Evolutionary conservation across 2,797 vertebrate species (phyloP), one percentile per base, ranked within the genome.

Genomic region (Brotula barbata): DNA sequence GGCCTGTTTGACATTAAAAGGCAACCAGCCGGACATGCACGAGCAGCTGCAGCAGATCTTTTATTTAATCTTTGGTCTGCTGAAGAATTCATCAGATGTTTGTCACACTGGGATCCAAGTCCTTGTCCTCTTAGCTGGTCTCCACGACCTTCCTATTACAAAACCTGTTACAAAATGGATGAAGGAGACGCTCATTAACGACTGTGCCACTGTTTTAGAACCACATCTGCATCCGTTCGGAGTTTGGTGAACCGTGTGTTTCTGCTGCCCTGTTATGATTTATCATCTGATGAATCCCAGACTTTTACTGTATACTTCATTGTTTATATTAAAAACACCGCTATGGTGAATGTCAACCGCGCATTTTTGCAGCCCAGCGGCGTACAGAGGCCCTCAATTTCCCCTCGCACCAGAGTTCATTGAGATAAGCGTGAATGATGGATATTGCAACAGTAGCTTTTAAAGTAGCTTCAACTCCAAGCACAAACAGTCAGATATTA

Each of bases 381-480:
- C 56, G 16, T 19, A 55, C 44, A 44, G 67, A 63, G 25, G 15
- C 25, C 19, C 39, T 34, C 36, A 28, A 58, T 74, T 81, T 64
- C 71, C 71, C 54, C 64, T 79, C 56, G 67, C 70, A 61, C 76
- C 65, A 71, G 75, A 48, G 25, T 68, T 71, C 62, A 76, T 79
- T 73, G 56, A 64, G 72, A 75, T 41, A 22, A 59, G 46, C 60
- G 74, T 77, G 81, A 85, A 83, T 58, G 67, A 73, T 73, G 67
- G 58, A 57, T 46, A 50, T 75, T 57, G 60, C 58, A 67, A 53
- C 83, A 84, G 89, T 76, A 70, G 60, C 64, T 81, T 84, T 85
- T 77, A 85, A 85, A 83, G 79, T 77, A 69, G 55, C 76, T 64
- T 76, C 74, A 36, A 70, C 70, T 80, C 58, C 80, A 68, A 71